Evolutionary conservation across 2,797 vertebrate genomes (phyloP), one percentile per base, ranked within the genome.

Genomic region (Sebastes kiyomatsui): DNA sequence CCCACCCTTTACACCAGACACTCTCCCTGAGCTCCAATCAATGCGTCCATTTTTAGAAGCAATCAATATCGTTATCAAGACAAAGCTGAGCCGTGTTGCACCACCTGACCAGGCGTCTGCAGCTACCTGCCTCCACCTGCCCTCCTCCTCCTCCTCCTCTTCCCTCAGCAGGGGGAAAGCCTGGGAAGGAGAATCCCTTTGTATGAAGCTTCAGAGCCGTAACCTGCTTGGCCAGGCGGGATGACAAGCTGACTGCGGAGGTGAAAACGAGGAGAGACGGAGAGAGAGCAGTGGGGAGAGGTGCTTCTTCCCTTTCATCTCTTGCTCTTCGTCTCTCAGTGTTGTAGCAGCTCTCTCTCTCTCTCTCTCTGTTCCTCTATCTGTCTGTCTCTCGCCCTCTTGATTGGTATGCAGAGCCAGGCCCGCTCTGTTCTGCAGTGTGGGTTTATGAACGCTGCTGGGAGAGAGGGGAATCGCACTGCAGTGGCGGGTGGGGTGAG

Each of bases 371-470:
- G 27, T 30, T n/a, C 18, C 46, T 52, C 72, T 61, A 14, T 2
- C 30, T 32, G 22, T 6, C 81, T 70, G 61, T 77, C 65, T 58
- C 60, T 85, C 72, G 72, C 72, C 22, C n/a, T 54, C 59, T 81
- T 93, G 85, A 94, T 96, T 94, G 83, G 93, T 95, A 96, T 96
- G 91, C 93, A 87, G 88, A 88, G 86, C 88, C 91, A 91, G 91
- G 70, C 89, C 65, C 7, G 35, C 76, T 86, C 81, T 87, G 92
- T 94, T 95, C 95, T 95, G 96, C 95, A 94, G 96, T 95, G 91
- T 95, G 93, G 87, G 86, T 94, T 93, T 94, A 83, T 90, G 93
- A 94, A 91, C 49, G 75, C 76, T 84, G 88, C 88, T 87, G 84
- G 69, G 87, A 82, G 85, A 72, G 66, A 77, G 69, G 89, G 91